Evolutionary conservation across 2,113 vertebrate genomes (phyloP), one percentile per base, ranked within the genome.

Genomic region (Podarcis cretensis): DNA sequence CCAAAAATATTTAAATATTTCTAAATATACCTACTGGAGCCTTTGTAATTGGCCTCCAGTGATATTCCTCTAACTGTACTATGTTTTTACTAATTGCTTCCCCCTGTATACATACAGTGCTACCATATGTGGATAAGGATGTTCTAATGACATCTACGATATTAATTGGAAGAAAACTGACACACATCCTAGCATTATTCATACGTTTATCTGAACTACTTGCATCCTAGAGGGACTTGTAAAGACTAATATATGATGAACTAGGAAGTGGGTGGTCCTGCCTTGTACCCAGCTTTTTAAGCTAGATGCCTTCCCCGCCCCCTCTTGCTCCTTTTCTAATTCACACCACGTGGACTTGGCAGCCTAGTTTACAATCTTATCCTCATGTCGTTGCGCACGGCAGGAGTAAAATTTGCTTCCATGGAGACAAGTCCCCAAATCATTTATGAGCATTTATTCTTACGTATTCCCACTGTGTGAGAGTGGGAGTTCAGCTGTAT

Each of bases 391-490:
- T 66, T 85, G 57, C 59, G 37, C 89, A n/a, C 76, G 6, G 89
- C 84, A 23, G 84, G 89, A 81, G 5, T 89, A 75, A 89, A 86
- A 63, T 74, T 59, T 76, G 84, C 84, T 86, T 90, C 89, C 89
- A 90, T 82, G 84, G 78, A 82, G 43, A 90, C 71, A 82, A 86
- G 78, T 68, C 37, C 84, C 84, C 25, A 86, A 54, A 75, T 82
- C 71, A n/a, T 82, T 86, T 90, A 77, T 82, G 78, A 82, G 76
- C 71, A 81, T 90, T 90, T 86, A 90, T 76, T 82, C 89, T 57
- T 43, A 37, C 9, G 48, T 87, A 43, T 74, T 71, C 48, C 73
- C 25, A 77, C 48, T 71, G 73, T 32, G 32, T n/a, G n/a, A 88
- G 40, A 86, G 84, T 68, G n/a, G 73, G 59, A 78, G 84, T 78